These are phyloP conservation scores for Drosophila longiperda DNA, from an alignment of 2,888 invertebrate genomes.

Conservation along the genomic window DNA sequence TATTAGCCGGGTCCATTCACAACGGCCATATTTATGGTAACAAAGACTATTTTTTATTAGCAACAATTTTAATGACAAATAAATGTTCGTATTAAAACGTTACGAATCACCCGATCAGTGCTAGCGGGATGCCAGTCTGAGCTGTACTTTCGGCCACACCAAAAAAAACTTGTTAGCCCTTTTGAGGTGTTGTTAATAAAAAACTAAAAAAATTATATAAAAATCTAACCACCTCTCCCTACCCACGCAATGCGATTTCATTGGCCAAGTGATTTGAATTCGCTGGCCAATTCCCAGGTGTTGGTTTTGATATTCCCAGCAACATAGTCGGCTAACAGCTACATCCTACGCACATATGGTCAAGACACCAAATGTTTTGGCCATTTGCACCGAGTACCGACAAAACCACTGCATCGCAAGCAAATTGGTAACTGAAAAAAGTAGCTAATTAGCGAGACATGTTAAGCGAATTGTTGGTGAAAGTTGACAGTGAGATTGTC, in stretches of 20 bases:
- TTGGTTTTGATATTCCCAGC: constrained; percentile 17
- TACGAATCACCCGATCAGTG: constrained; percentile 33
- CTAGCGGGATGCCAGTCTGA: constrained; percentile 13
- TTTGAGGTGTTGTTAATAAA: constrained; percentile 24
- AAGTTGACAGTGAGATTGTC: constrained; percentile 23
- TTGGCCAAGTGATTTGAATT: constrained; percentile 45
- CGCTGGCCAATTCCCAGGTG: constrained; percentile 53
- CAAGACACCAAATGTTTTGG: constrained; percentile 24
- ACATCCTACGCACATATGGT: constrained; percentile 54
- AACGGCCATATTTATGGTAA: constrained; percentile 63
- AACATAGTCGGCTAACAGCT: constrained; percentile 40
- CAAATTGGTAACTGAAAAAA: constrained; percentile 31
- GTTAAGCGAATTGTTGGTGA: constrained; percentile 35
- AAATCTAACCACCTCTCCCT: constrained; percentile 18
- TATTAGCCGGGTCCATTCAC: constrained; percentile 48
- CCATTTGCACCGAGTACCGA: constrained; percentile 25
- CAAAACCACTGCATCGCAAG: constrained; percentile 40
- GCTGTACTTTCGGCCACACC: constrained; percentile 3
- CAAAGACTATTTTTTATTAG: constrained; percentile 60
- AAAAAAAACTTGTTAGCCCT: constrained; percentile 66
- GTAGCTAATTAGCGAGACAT: constrained; percentile 27
- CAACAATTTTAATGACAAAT: constrained; percentile 58
- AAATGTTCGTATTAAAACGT: constrained; percentile 58
- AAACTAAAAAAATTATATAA: background rate
- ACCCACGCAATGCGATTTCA: constrained; percentile 42